These are phyloP conservation scores for Noctilio leporinus DNA, from an alignment of 2,113 vertebrate species.

Conservation along the genomic window DNA sequence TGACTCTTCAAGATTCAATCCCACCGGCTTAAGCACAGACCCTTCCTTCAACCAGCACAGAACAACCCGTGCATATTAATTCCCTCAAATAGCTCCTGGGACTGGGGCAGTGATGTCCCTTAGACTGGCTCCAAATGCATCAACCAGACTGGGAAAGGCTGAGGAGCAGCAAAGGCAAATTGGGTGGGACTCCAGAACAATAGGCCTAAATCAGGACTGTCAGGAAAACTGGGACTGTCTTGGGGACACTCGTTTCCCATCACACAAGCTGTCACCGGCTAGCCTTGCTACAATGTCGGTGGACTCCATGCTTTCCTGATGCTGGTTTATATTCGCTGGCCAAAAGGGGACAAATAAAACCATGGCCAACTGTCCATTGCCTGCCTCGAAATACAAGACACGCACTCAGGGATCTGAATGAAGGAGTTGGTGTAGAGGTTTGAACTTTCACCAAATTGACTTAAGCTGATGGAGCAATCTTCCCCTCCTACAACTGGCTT, in stretches of 20 bases:
- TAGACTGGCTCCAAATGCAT: neutral
- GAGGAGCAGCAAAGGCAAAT: neutral
- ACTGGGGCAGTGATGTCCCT: neutral
- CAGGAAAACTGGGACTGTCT: neutral
- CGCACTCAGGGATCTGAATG: neutral
- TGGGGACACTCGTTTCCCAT: neutral
- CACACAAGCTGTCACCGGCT: neutral
- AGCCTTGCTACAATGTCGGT: neutral
- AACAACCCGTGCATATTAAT: neutral
- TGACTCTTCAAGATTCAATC: neutral
- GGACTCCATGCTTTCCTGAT: neutral
- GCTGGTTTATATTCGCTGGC: neutral
- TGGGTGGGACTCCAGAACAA: neutral
- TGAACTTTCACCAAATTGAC: constrained; percentile 14
- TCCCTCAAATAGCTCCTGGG: neutral
- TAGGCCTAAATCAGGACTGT: neutral
- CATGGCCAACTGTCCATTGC: neutral
- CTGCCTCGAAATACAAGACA: neutral
- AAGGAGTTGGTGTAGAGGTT: neutral
- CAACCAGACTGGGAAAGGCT: neutral
- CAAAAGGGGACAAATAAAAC: neutral
- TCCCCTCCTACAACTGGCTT: neutral
- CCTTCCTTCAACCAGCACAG: neutral
- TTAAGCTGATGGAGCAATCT: neutral
- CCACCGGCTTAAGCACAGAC: neutral